phyloP scores from a whole-genome alignment of 92 coral and sea anemone genomes.

The Heteractis magnifica region DNA sequence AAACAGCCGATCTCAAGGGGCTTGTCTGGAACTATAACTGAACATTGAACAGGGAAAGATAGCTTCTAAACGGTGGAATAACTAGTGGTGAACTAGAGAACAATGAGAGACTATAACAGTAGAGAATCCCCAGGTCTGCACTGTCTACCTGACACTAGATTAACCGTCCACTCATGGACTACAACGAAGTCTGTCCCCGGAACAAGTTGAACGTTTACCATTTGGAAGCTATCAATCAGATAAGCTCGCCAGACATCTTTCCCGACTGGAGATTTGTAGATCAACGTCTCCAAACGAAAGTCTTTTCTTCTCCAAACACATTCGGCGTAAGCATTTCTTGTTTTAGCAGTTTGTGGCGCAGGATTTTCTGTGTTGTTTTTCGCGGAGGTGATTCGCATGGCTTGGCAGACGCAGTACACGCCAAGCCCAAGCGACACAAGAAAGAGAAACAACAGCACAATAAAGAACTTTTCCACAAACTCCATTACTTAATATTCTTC shows the following conservation, averaged over 20 bases:
- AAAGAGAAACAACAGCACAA: neutral
- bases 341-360: neutral
- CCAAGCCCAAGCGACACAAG: neutral
- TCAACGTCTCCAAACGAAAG: neutral
- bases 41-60: no score
- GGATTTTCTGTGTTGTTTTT: neutral
- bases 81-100: no score
- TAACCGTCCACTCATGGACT: constrained; percentile 20
- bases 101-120: neutral
- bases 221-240: constrained; percentile 7
- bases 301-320: neutral
- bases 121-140: neutral
- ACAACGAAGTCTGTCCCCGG: constrained; percentile 19
- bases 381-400: neutral
- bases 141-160: neutral
- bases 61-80: no score
- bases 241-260: constrained; percentile 24
- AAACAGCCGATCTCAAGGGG: no score
- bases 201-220: constrained; percentile 22
- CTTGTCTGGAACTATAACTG: no score
- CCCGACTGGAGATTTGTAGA: constrained; percentile 20
- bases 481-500: neutral
- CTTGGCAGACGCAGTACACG: neutral
- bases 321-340: neutral
- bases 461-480: neutral